These are phyloP conservation scores for Coelogynopora nodosa DNA, from an alignment of 2,888 invertebrate species.

Conservation along the genomic window DNA sequence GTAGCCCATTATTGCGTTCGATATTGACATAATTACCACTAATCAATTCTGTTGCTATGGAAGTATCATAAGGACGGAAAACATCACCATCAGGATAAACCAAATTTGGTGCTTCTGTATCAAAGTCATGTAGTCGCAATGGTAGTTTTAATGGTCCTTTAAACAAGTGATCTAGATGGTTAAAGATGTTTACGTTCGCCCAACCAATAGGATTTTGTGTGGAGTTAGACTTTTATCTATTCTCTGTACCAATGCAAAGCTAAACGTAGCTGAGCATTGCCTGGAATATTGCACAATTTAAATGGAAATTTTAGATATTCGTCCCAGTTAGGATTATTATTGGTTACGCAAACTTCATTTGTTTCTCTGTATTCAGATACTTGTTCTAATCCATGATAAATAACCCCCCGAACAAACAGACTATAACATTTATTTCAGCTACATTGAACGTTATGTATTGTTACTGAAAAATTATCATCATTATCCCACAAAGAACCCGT, in stretches of 20 bases:
- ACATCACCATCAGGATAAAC: conserved; percentile 17
- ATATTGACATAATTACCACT: not conserved
- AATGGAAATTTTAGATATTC: conserved; percentile 65
- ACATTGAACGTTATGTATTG: not conserved
- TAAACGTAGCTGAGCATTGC: conserved; percentile 65
- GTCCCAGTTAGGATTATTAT: conserved; percentile 64
- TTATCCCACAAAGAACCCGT: not conserved
- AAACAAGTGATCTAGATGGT: conserved; percentile 63
- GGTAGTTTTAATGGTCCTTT: conserved; percentile 9
- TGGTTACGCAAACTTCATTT: conserved; percentile 61
- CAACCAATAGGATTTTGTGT: conserved; percentile 61
- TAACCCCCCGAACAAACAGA: conserved; percentile 65
- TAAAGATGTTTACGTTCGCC: conserved; percentile 66
- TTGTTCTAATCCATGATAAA: conserved; percentile 65
- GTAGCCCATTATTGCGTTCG: not conserved
- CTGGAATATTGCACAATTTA: conserved; percentile 65
- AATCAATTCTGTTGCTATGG: not conserved
- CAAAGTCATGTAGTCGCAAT: not conserved
- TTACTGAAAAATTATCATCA: conserved; percentile 6
- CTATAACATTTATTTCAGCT: conserved; percentile 49
- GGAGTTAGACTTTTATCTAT: not conserved
- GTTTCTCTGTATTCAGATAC: conserved; percentile 63
- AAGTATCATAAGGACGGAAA: not conserved
- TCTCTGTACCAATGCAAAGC: conserved; percentile 58
- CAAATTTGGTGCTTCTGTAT: conserved; percentile 8